Percentiles rank a stretch among this genome's conserved stretches.
These are phyloP conservation scores for Oppia nitens DNA, from an alignment of 1,140 invertebrate species.

Conservation along the genomic window DNA sequence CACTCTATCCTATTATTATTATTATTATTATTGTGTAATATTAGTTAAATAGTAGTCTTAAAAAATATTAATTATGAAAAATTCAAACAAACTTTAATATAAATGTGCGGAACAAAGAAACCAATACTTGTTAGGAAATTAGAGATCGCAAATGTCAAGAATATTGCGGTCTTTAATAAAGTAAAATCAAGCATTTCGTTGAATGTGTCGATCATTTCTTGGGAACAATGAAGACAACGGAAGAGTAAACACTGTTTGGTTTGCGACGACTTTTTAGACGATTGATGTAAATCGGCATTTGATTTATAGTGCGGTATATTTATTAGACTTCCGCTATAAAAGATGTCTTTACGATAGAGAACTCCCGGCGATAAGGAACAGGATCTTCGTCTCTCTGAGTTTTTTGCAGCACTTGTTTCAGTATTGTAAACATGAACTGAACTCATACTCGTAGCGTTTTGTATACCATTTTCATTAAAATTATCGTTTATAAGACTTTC, in stretches of 20 bases:
- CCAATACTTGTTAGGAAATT: conserved; percentile 93
- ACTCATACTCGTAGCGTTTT: conserved; percentile 5
- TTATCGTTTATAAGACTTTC: background rate
- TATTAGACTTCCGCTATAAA: conserved; percentile 62
- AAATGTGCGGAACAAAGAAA: conserved; percentile 86
- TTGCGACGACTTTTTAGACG: conserved; percentile 10
- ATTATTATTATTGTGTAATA: no score
- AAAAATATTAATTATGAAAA: background rate
- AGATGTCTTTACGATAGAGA: conserved; percentile 61
- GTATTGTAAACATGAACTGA: conserved; percentile 6
- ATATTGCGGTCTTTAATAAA: conserved; percentile 64
- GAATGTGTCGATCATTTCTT: conserved; percentile 42
- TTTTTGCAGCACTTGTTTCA: background rate
- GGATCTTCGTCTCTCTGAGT: conserved; percentile 3
- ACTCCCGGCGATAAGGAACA: conserved; percentile 19
- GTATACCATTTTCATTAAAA: background rate
- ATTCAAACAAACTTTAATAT: conserved; percentile 36
- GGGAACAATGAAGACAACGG: conserved; percentile 26
- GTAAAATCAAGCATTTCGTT: conserved; percentile 66
- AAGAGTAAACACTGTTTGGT: conserved; percentile 2
- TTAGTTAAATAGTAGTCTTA: background rate
- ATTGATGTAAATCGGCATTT: conserved; percentile 13
- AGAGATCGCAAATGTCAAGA: conserved; percentile 73
- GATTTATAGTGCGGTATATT: conserved; percentile 39
- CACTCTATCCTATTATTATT: conserved; percentile 35